Evolutionary conservation across 2,113 vertebrate genomes (phyloP).

Genomic region (Crotalus horridus): DNA sequence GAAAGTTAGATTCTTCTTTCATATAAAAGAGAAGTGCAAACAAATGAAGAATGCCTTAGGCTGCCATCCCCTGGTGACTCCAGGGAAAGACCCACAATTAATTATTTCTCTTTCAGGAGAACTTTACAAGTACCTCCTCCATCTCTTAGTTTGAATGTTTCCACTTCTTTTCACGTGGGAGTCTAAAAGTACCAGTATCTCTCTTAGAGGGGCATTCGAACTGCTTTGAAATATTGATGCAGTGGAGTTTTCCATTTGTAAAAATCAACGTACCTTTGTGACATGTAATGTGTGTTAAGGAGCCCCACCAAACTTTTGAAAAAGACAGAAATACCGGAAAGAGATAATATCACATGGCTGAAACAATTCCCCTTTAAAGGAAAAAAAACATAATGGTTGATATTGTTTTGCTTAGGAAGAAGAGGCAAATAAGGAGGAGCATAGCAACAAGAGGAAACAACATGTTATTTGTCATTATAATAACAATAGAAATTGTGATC

Average conservation of each 20-base stretch:
- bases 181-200: background rate
- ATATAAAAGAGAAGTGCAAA: background rate
- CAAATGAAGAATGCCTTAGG: conserved; percentile 65
- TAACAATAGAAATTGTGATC: background rate
- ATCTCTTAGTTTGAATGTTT: background rate
- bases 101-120: rapidly evolving
- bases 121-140: background rate
- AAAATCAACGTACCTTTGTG: background rate
- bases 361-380: too few relatives aligned
- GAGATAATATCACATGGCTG: background rate
- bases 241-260: background rate
- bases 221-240: background rate
- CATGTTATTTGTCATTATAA: background rate
- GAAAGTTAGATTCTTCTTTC: conserved; percentile 2
- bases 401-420: too few relatives aligned
- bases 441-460: background rate
- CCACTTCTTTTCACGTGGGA: background rate
- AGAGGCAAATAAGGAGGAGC: background rate
- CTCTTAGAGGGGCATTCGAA: background rate
- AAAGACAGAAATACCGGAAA: background rate
- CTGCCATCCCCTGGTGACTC: conserved; percentile 71
- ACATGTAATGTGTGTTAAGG: background rate
- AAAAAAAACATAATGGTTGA: too few relatives aligned
- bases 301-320: background rate
- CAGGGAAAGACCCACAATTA: conserved; percentile 12